A percentile compares a stretch with the other conserved stretches of the same genome.
Evolutionary conservation across 2,113 vertebrate genomes (phyloP).

Genomic region (Barbus barbus): DNA sequence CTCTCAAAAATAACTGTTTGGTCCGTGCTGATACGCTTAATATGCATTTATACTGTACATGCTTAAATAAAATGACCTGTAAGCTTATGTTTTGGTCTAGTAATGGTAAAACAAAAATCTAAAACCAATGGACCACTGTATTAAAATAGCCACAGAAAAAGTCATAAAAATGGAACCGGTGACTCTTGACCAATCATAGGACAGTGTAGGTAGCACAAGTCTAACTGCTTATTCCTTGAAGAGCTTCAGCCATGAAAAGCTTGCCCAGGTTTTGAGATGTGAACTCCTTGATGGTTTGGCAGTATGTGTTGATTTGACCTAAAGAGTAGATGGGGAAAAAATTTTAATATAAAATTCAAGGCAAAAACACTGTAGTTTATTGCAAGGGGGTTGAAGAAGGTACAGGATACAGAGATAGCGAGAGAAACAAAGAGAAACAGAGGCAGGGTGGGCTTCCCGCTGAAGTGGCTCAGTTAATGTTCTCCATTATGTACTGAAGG

Average conservation of each 20-base stretch:
- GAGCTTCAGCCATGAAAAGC: slow-evolving; percentile 97
- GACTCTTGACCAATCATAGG: neutral
- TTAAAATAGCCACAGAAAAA: neutral
- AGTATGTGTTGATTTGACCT: slow-evolving; percentile 98
- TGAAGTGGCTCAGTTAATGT: slow-evolving; percentile 32
- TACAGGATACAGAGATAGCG: neutral
- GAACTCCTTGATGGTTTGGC: slow-evolving; percentile 97
- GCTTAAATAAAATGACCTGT: slow-evolving; percentile 9
- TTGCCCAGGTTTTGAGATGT: slow-evolving; percentile 97
- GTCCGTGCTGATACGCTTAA: neutral
- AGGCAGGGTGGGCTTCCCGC: neutral
- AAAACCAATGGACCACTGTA: neutral
- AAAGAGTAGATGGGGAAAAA: slow-evolving; percentile 51
- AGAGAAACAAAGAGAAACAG: neutral
- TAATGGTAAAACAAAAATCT: neutral
- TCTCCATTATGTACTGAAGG: slow-evolving; percentile 48
- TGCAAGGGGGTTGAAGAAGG: neutral
- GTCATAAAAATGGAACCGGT: neutral
- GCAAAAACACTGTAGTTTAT: neutral
- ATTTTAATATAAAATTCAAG: neutral
- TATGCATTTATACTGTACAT: neutral
- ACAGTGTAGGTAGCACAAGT: slow-evolving; percentile 34
- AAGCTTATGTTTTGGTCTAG: neutral
- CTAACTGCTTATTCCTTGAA: slow-evolving; percentile 88
- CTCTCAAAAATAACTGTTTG: neutral